Conservation (phyloP, 1,140 invertebrate species). For the Macrostomum lignano region DNA sequence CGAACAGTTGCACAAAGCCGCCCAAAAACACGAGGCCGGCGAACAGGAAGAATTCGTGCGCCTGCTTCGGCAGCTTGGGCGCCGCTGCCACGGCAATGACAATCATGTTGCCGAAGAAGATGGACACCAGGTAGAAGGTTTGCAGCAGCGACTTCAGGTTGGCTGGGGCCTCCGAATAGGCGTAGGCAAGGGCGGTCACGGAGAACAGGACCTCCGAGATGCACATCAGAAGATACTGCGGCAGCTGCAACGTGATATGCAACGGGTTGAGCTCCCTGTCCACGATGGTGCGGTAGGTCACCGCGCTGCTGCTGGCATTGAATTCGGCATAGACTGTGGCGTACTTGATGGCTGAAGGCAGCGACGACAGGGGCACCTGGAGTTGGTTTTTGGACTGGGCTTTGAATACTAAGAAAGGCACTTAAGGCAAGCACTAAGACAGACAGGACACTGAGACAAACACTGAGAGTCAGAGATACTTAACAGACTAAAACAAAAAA, state of each 20-base stretch:
- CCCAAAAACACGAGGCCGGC: conserved; percentile 47
- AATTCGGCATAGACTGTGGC: no score
- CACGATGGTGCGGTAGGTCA: no score
- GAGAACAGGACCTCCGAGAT: conserved; percentile 58
- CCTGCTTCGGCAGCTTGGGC: conserved; percentile 12
- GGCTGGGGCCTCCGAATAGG: conserved; percentile 54
- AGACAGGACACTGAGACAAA: no score
- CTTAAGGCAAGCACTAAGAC: no score
- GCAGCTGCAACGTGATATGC: conserved; percentile 40
- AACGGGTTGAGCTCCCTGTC: no score
- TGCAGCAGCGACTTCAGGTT: conserved; percentile 70
- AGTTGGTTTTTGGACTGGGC: no score
- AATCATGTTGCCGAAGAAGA: conserved; percentile 61
- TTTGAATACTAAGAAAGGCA: no score
- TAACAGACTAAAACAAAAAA: no score
- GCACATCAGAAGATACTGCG: conserved; percentile 58
- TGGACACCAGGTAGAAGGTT: conserved; percentile 58
- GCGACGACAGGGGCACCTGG: no score
- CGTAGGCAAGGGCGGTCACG: conserved; percentile 62
- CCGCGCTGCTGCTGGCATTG: no score
- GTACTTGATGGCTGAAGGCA: no score
- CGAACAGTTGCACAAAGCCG: neutral
- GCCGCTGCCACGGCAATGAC: conserved; percentile 52
- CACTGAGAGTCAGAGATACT: no score
- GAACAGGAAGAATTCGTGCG: conserved; percentile 37